Percentiles rank a stretch among this genome's conserved stretches.
These are phyloP conservation scores for Cepaea nemoralis DNA, from an alignment of 1,140 invertebrate species.

Conservation along the genomic window DNA sequence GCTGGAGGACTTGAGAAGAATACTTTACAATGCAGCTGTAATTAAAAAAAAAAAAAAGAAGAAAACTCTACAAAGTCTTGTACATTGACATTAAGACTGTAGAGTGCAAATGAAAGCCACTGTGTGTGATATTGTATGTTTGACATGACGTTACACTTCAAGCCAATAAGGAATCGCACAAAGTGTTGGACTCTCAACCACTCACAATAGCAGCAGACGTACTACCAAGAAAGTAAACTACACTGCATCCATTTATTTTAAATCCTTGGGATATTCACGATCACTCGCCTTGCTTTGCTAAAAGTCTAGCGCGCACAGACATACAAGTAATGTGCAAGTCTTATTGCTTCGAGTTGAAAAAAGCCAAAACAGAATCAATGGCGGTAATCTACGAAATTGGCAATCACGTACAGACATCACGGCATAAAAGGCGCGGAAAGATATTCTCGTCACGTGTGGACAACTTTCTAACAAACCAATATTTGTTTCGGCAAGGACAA, in stretches of 20 bases:
- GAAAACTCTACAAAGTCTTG: too few species aligned
- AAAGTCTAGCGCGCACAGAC: background rate
- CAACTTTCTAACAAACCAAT: slow-evolving; percentile 10
- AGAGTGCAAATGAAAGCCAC: too few species aligned
- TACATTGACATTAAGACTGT: too few species aligned
- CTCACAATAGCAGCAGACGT: too few species aligned
- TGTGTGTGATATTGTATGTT: too few species aligned
- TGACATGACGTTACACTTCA: too few species aligned
- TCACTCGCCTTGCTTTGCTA: background rate
- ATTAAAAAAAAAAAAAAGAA: slow-evolving; percentile 13
- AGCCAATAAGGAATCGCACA: too few species aligned
- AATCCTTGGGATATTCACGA: too few species aligned
- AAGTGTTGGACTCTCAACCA: too few species aligned
- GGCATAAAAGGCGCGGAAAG: background rate
- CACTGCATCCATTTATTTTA: too few species aligned
- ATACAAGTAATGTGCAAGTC: background rate
- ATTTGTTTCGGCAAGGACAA: background rate
- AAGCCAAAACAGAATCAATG: background rate
- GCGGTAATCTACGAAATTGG: background rate
- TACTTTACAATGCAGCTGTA: background rate
- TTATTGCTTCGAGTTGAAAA: background rate
- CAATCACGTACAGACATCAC: background rate
- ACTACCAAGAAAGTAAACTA: too few species aligned
- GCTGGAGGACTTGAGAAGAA: too few species aligned
- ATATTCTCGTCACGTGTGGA: background rate